These are phyloP conservation scores for Drosophila cognata DNA, from an alignment of 2,888 invertebrate genomes.

Conservation along the genomic window DNA sequence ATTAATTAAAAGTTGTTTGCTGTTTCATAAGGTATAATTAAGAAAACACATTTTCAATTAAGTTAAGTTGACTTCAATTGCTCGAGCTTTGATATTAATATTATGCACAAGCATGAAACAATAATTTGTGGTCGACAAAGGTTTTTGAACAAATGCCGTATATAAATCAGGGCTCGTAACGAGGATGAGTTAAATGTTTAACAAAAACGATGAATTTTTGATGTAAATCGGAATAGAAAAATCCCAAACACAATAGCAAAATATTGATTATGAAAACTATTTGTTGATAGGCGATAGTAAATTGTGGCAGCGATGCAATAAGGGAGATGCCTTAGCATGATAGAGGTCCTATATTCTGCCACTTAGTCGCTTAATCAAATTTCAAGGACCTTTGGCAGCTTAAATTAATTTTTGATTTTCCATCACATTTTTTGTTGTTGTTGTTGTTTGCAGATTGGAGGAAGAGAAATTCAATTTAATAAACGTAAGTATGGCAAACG, in stretches of 20 bases:
- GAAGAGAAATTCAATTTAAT: constrained; percentile 93
- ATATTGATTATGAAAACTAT: neutral
- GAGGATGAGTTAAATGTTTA: neutral
- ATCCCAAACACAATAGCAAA: neutral
- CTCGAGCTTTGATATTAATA: neutral
- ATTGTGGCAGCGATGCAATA: neutral
- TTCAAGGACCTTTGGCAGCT: neutral
- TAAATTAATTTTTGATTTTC: neutral
- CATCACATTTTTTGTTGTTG: neutral
- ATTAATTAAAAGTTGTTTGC: neutral
- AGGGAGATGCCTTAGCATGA: neutral
- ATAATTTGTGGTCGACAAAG: neutral
- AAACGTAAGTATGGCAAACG: constrained; percentile 89
- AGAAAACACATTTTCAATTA: neutral
- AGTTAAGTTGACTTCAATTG: neutral
- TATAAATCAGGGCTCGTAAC: neutral
- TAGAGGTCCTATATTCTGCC: neutral
- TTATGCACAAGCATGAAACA: neutral
- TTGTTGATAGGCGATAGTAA: neutral
- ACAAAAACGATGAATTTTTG: neutral
- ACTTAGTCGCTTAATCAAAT: neutral
- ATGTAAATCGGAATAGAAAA: neutral
- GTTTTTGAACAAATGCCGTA: neutral
- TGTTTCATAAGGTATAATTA: neutral
- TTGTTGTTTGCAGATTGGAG: constrained; percentile 89